These are phyloP conservation scores for Chrosomus eos DNA, from an alignment of 2,797 vertebrate species.

Conservation along the genomic window DNA sequence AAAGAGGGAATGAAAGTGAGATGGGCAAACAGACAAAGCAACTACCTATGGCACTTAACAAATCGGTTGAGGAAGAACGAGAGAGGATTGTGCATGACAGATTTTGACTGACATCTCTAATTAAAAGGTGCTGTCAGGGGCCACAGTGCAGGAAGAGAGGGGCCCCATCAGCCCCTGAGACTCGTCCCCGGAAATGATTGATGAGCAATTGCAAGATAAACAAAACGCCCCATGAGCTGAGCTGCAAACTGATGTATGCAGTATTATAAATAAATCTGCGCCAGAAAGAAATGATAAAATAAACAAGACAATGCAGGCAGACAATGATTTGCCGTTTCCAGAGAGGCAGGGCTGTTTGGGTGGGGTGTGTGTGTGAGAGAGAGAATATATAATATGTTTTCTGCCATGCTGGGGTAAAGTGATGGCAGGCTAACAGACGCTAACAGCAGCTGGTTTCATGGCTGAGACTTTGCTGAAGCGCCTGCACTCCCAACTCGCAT, in stretches of 20 bases:
- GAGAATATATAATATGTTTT: slow-evolving; percentile 49
- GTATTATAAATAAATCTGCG: slow-evolving; percentile 75
- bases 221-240: slow-evolving; percentile 74
- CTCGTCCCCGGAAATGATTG: slow-evolving; percentile 76
- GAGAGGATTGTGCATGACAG: slow-evolving; percentile 62
- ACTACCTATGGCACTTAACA: slow-evolving; percentile 25
- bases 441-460: slow-evolving; percentile 71
- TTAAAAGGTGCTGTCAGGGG: slow-evolving; percentile 82
- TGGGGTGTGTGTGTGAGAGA: slow-evolving; percentile 28
- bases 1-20: slow-evolving; percentile 41
- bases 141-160: slow-evolving; percentile 69
- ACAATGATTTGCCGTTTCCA: slow-evolving; percentile 60
- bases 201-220: slow-evolving; percentile 84
- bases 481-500: slow-evolving; percentile 65
- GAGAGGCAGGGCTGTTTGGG: slow-evolving; percentile 52
- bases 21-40: slow-evolving; percentile 38
- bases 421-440: slow-evolving; percentile 69
- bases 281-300: slow-evolving; percentile 56
- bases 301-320: slow-evolving; percentile 68
- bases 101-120: slow-evolving; percentile 82
- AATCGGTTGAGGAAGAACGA: slow-evolving; percentile 24
- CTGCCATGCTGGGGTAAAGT: slow-evolving; percentile 55
- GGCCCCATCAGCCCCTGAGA: slow-evolving; percentile 74
- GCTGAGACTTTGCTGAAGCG: slow-evolving; percentile 67
- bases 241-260: slow-evolving; percentile 77